A percentile compares a stretch with the other conserved stretches of the same genome.
phyloP scores from a whole-genome alignment of 1,140 invertebrate species.

The Aricia agestis region DNA sequence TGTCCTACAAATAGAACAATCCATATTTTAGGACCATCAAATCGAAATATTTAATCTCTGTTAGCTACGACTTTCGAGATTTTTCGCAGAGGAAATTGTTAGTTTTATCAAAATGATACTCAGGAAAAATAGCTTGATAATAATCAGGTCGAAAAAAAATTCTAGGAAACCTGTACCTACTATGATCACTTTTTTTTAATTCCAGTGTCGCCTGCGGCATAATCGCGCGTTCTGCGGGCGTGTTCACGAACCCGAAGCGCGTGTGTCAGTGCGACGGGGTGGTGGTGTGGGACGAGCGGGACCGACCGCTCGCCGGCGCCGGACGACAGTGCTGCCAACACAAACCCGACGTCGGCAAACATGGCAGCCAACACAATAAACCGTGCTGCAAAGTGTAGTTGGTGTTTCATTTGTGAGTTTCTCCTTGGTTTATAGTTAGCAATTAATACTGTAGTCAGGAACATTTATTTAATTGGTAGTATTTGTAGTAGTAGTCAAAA shows the following conservation, averaged over 20 bases:
- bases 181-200: neutral
- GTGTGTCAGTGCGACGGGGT: constrained; percentile 90
- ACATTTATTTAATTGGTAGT: too few species aligned
- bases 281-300: constrained; percentile 87
- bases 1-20: too few species aligned
- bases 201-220: constrained; percentile 84
- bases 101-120: too few species aligned
- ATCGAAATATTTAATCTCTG: too few species aligned
- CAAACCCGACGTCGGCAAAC: constrained; percentile 42
- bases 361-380: constrained; percentile 42
- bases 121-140: too few species aligned
- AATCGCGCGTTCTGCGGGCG: constrained; percentile 87
- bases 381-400: constrained; percentile 43
- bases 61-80: too few species aligned
- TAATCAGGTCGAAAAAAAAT: too few species aligned
- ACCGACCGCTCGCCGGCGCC: constrained; percentile 61
- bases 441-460: too few species aligned
- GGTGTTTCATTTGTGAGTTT: neutral
- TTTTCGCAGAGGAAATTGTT: too few species aligned
- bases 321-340: constrained; percentile 45
- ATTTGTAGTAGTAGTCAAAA: too few species aligned
- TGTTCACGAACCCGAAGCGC: constrained; percentile 89
- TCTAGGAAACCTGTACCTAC: too few species aligned
- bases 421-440: neutral
- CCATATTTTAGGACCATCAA: too few species aligned